These are phyloP conservation scores for Gallinago stenura DNA, from an alignment of 2,797 vertebrate genomes.

Conservation along the genomic window DNA sequence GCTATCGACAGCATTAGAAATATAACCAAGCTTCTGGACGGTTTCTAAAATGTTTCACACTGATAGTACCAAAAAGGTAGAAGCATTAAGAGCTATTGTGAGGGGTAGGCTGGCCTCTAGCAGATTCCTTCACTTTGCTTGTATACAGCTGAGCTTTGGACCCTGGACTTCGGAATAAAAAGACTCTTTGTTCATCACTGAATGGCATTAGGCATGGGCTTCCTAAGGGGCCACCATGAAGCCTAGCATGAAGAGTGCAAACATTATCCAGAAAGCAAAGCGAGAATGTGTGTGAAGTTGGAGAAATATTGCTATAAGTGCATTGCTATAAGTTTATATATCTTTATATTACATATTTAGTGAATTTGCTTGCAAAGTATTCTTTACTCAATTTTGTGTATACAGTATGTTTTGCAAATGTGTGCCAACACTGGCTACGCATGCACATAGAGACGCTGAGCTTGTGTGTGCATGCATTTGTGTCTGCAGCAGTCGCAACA, in stretches of 20 bases:
- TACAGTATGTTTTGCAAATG: neutral
- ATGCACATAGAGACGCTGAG: neutral
- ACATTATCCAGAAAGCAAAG: conserved; percentile 83
- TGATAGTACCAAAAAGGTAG: conserved; percentile 72
- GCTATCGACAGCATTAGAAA: conserved; percentile 45
- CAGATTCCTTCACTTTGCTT: conserved; percentile 83
- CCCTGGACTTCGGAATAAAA: conserved; percentile 85
- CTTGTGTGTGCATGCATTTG: neutral
- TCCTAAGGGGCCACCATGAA: conserved; percentile 91
- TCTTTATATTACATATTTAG: neutral
- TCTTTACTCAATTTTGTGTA: neutral
- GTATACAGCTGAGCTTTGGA: conserved; percentile 86
- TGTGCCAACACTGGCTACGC: neutral
- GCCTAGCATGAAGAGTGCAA: conserved; percentile 81
- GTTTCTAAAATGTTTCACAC: conserved; percentile 68
- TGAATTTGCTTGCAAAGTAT: neutral
- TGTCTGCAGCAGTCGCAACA: neutral
- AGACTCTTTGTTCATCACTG: conserved; percentile 88
- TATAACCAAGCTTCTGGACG: conserved; percentile 56
- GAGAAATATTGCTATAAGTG: conserved; percentile 48
- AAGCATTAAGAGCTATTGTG: conserved; percentile 70
- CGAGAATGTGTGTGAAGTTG: conserved; percentile 63
- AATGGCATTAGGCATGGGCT: conserved; percentile 94
- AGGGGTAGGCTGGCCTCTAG: conserved; percentile 74
- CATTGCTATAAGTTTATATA: conserved; percentile 1